Percentiles rank a stretch among this genome's conserved stretches.
These are phyloP conservation scores for Macrophya annulata DNA, from an alignment of 2,888 invertebrate species.

Conservation along the genomic window DNA sequence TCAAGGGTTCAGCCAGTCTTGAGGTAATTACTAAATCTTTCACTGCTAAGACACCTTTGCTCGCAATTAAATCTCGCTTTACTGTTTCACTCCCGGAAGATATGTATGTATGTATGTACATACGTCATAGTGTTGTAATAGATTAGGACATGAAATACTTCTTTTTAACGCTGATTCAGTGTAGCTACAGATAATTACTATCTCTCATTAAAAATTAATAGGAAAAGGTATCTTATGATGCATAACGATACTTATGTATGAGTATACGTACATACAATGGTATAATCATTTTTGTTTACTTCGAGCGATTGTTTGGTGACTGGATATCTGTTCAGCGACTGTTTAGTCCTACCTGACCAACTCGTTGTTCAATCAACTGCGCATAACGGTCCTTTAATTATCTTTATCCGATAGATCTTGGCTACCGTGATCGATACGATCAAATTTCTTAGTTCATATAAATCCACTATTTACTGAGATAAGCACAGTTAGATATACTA, in stretches of 20 bases:
- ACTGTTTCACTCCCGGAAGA: neutral
- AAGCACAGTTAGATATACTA: neutral
- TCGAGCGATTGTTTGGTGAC: neutral
- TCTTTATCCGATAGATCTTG: slow-evolving; percentile 44
- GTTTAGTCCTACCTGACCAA: slow-evolving; percentile 31
- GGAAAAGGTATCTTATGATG: neutral
- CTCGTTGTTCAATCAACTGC: slow-evolving; percentile 27
- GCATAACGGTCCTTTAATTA: slow-evolving; percentile 40
- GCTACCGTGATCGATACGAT: slow-evolving; percentile 48
- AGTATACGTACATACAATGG: too few species aligned
- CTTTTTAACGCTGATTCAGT: neutral
- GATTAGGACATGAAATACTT: neutral
- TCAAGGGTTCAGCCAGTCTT: neutral
- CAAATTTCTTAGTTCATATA: neutral
- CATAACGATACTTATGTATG: neutral
- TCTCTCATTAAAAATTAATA: neutral
- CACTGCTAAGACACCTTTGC: neutral
- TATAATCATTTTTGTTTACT: neutral
- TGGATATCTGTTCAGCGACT: slow-evolving; percentile 26
- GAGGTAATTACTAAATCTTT: neutral
- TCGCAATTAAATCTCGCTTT: neutral
- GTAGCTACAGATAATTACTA: neutral
- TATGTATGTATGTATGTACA: too few species aligned
- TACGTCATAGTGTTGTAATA: too few species aligned
- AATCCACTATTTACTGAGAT: neutral